These are phyloP conservation scores for Pterophyllum scalare DNA, from an alignment of 2,113 vertebrate genomes.

Conservation along the genomic window DNA sequence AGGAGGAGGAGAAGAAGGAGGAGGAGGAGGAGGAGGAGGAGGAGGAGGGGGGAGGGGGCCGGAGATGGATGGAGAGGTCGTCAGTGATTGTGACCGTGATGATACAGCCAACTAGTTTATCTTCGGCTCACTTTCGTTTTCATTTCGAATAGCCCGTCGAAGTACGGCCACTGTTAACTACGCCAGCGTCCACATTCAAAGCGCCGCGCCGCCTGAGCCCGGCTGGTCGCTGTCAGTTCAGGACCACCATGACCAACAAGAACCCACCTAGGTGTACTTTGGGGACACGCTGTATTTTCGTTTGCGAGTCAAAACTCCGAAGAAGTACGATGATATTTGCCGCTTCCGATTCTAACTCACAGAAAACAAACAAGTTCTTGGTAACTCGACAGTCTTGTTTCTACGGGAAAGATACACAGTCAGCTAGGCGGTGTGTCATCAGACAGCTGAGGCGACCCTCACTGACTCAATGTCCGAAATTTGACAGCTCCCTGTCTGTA, in stretches of 20 bases:
- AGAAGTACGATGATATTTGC: background rate
- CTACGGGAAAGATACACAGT: constrained; percentile 18
- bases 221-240: constrained; percentile 80
- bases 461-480: constrained; percentile 55
- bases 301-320: constrained; percentile 18
- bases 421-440: constrained; percentile 63
- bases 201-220: constrained; percentile 8
- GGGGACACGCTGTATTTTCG: background rate
- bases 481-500: constrained; percentile 72
- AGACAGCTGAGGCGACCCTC: constrained; percentile 68
- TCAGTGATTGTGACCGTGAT: constrained; percentile 39
- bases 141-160: background rate
- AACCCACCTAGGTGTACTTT: constrained; percentile 31
- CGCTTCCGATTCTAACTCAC: background rate
- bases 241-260: constrained; percentile 66
- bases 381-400: constrained; percentile 1
- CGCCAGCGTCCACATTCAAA: background rate
- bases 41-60: constrained; percentile 2
- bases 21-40: background rate
- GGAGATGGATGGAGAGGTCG: constrained; percentile 67
- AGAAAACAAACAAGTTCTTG: constrained; percentile 47
- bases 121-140: constrained; percentile 31
- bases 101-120: constrained; percentile 14
- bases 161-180: background rate
- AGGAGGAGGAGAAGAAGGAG: background rate